phyloP scores from a whole-genome alignment of 2,888 invertebrate species.

The Myopa testacea region DNA sequence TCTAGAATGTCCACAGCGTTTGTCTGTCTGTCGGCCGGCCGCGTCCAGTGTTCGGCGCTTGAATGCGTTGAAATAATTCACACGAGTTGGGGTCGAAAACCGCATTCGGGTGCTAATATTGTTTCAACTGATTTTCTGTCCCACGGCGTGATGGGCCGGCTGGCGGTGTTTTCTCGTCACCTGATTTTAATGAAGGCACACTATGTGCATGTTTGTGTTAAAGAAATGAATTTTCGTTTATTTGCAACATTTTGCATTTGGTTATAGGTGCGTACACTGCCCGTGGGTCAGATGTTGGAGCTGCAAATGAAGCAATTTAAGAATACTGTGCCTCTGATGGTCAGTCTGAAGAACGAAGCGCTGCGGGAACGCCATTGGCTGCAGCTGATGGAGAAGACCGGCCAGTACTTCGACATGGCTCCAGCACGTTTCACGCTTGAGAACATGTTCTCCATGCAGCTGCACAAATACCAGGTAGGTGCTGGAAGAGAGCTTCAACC shows the following conservation, averaged over 20 bases:
- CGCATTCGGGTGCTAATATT: slow-evolving; percentile 53
- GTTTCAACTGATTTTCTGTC: slow-evolving; percentile 58
- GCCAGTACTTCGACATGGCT: slow-evolving; percentile 85
- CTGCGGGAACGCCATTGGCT: slow-evolving; percentile 92
- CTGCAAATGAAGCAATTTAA: slow-evolving; percentile 90
- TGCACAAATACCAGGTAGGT: slow-evolving; percentile 81
- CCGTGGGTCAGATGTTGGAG: slow-evolving; percentile 79
- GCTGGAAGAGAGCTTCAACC: neutral
- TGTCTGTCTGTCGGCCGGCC: slow-evolving; percentile 17
- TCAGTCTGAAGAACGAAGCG: slow-evolving; percentile 90
- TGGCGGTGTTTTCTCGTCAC: neutral
- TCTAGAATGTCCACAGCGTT: slow-evolving; percentile 23
- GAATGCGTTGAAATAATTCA: slow-evolving; percentile 38
- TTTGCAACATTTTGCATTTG: neutral
- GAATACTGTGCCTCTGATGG: slow-evolving; percentile 88
- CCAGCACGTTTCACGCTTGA: slow-evolving; percentile 90
- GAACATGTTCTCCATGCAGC: slow-evolving; percentile 93
- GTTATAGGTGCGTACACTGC: slow-evolving; percentile 68
- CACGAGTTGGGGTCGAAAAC: slow-evolving; percentile 33
- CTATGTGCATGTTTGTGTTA: neutral
- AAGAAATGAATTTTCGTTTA: neutral
- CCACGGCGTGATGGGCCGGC: neutral
- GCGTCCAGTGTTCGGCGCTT: slow-evolving; percentile 46
- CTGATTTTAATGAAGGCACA: slow-evolving; percentile 19
- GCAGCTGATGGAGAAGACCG: slow-evolving; percentile 87